These are phyloP conservation scores for Polypedilum vanderplanki DNA, from an alignment of 1,140 invertebrate genomes.

Conservation along the genomic window DNA sequence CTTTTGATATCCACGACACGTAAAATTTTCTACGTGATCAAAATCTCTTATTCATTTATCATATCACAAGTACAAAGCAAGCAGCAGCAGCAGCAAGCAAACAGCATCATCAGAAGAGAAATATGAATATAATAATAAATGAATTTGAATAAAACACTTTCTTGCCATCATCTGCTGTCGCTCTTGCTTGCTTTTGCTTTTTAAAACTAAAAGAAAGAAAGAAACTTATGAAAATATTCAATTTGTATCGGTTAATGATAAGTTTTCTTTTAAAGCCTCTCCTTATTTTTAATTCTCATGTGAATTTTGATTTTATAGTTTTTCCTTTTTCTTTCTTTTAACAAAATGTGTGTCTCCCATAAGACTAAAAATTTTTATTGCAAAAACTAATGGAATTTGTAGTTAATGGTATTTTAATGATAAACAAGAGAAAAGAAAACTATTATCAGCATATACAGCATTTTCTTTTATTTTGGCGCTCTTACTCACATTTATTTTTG, in stretches of 20 bases:
- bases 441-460: slow-evolving; percentile 10
- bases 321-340: too few relatives aligned
- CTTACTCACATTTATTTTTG: background rate
- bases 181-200: background rate
- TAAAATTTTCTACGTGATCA: slow-evolving; percentile 24
- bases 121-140: too few relatives aligned
- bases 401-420: slow-evolving; percentile 26
- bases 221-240: background rate
- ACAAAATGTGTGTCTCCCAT: background rate
- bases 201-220: background rate
- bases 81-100: too few relatives aligned
- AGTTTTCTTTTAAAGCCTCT: background rate
- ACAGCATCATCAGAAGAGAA: too few relatives aligned
- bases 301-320: background rate
- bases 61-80: too few relatives aligned
- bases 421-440: background rate
- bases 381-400: slow-evolving; percentile 22
- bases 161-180: background rate
- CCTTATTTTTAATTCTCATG: background rate
- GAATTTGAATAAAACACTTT: slow-evolving; percentile 21
- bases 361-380: background rate
- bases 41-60: too few relatives aligned
- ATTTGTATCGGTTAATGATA: slow-evolving; percentile 12
- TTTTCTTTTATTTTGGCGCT: background rate
- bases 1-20: slow-evolving; percentile 28